These are phyloP conservation scores for Sceloporus undulatus DNA, from an alignment of 2,113 vertebrate species.

Conservation along the genomic window DNA sequence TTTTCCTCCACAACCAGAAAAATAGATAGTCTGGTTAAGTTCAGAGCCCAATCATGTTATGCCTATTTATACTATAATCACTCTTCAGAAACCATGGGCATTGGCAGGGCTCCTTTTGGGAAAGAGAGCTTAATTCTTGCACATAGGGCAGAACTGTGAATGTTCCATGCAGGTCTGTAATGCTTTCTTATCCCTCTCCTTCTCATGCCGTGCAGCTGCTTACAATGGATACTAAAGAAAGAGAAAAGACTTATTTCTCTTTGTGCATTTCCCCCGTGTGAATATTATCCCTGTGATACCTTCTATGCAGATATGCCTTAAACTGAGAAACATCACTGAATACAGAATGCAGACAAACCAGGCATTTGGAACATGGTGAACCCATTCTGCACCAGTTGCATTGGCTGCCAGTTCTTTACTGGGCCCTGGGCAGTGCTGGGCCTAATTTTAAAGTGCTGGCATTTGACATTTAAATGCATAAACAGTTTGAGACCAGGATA, in stretches of 20 bases:
- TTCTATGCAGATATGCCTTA: too few relatives aligned
- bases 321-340: too few relatives aligned
- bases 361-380: neutral
- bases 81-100: neutral
- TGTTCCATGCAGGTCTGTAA: too few relatives aligned
- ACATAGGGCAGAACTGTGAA: neutral
- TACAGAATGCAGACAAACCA: neutral
- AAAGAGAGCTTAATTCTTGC: too few relatives aligned
- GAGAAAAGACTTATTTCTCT: neutral
- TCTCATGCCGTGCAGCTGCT: neutral
- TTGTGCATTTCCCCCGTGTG: neutral
- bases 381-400: neutral
- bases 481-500: neutral
- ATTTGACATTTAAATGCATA: neutral
- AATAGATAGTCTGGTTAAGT: too few relatives aligned
- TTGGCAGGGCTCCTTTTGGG: neutral
- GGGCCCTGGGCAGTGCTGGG: too few relatives aligned
- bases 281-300: neutral
- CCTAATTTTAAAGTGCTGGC: neutral
- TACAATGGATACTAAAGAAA: too few relatives aligned
- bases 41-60: too few relatives aligned
- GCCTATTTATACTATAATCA: neutral
- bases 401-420: neutral
- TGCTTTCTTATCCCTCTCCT: neutral
- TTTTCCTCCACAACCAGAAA: too few relatives aligned